Conservation (phyloP, 1,140 invertebrate genomes). For the Zaprionus africanus region DNA sequence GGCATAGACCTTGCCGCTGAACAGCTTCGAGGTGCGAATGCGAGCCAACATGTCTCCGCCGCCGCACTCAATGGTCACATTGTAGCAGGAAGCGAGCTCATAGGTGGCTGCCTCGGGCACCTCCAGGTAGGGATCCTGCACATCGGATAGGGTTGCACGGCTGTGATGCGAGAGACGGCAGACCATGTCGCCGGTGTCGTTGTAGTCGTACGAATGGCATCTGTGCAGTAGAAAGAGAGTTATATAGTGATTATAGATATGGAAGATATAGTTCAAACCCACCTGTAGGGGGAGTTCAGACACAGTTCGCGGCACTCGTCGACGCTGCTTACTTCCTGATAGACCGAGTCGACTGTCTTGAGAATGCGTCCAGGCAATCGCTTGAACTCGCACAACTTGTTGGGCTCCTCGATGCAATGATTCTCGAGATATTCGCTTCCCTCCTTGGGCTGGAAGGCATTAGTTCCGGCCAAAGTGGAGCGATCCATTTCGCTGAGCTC, state of each 20-base stretch:
- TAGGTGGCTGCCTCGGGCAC: slow-evolving; percentile 95
- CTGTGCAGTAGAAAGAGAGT: slow-evolving; percentile 84
- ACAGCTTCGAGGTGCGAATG: slow-evolving; percentile 95
- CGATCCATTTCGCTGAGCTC: slow-evolving; percentile 95
- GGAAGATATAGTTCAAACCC: neutral
- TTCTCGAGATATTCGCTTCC: slow-evolving; percentile 94
- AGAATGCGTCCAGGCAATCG: slow-evolving; percentile 93
- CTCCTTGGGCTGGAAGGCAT: slow-evolving; percentile 89
- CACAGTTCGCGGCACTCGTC: slow-evolving; percentile 95
- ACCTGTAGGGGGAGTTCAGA: slow-evolving; percentile 92
- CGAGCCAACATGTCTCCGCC: slow-evolving; percentile 96
- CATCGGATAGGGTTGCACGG: slow-evolving; percentile 94
- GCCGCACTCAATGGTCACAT: slow-evolving; percentile 96
- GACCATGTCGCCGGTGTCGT: slow-evolving; percentile 95
- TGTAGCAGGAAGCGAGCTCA: slow-evolving; percentile 97
- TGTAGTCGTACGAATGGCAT: slow-evolving; percentile 97
- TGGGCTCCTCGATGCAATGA: slow-evolving; percentile 95
- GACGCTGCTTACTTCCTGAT: slow-evolving; percentile 93
- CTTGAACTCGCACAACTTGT: slow-evolving; percentile 96
- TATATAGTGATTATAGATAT: neutral
- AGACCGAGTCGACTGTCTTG: slow-evolving; percentile 97
- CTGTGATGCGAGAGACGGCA: slow-evolving; percentile 96
- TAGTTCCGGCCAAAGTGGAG: slow-evolving; percentile 92
- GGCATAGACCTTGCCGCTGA: slow-evolving; percentile 97
- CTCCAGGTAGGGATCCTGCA: slow-evolving; percentile 95